phyloP scores from a whole-genome alignment of 2,113 vertebrate species.

The Dicrurus megarhynchus region DNA sequence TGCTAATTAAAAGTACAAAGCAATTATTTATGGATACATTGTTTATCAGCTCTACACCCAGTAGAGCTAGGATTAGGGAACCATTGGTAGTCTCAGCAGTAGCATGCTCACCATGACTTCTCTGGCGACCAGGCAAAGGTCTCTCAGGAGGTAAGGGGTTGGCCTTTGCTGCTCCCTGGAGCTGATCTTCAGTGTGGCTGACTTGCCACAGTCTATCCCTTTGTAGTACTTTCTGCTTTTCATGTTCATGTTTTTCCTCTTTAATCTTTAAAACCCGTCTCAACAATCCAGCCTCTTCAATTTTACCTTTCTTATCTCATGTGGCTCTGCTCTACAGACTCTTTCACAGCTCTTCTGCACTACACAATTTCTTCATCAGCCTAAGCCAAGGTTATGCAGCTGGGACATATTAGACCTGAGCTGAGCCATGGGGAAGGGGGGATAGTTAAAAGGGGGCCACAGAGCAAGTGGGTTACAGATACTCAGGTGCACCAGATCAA shows the following conservation, averaged over 20 bases:
- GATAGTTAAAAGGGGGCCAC: background rate
- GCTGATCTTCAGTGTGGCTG: background rate
- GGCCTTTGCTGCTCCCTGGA: background rate
- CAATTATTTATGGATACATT: background rate
- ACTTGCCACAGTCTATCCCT: background rate
- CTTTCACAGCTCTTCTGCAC: background rate
- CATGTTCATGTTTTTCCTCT: background rate
- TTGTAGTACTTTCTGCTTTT: background rate
- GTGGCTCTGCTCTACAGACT: background rate
- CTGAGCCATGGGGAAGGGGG: background rate
- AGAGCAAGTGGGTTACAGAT: background rate
- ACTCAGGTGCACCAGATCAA: background rate
- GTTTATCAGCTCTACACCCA: background rate
- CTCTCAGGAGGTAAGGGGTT: background rate
- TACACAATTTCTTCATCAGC: background rate
- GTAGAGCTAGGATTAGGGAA: background rate
- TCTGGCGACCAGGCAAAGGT: background rate
- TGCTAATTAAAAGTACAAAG: background rate
- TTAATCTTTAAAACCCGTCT: background rate
- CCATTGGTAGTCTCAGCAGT: background rate
- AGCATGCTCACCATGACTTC: background rate
- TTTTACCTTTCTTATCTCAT: background rate
- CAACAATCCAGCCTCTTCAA: background rate
- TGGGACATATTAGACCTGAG: background rate
- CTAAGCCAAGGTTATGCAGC: background rate